Evolutionary conservation across 2,113 vertebrate genomes (phyloP).

Genomic region (Sisor rabdophorus): DNA sequence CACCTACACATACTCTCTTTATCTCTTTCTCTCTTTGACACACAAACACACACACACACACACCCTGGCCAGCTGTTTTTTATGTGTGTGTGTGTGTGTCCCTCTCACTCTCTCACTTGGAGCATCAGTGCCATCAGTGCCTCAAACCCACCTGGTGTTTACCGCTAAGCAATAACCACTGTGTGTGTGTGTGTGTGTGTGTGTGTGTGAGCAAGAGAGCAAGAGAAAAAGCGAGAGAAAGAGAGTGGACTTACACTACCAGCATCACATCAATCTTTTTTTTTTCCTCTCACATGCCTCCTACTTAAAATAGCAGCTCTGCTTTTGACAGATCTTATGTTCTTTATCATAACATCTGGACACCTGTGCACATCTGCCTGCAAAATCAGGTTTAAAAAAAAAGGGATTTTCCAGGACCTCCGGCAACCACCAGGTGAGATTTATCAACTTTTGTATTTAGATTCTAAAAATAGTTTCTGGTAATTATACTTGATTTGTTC

Average conservation of each 20-base stretch:
- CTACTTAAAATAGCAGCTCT: not conserved
- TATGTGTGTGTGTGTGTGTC: not conserved
- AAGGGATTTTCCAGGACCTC: not conserved
- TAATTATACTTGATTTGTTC: not conserved
- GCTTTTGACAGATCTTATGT: not conserved
- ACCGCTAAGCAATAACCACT: not conserved
- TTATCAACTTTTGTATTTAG: not conserved
- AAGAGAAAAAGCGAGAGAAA: not conserved
- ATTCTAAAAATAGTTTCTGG: too few relatives aligned
- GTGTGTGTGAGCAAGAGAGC: not conserved
- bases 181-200: not conserved
- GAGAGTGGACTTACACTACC: slow-evolving; percentile 16
- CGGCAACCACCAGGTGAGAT: slow-evolving; percentile 12
- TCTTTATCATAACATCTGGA: slow-evolving; percentile 2
- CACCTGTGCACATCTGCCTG: not conserved
- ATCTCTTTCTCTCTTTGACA: not conserved
- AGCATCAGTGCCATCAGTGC: slow-evolving; percentile 15
- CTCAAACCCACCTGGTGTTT: slow-evolving; percentile 34
- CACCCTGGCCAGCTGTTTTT: slow-evolving; percentile 27
- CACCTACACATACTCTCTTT: not conserved
- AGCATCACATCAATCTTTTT: slow-evolving; percentile 1
- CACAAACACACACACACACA: slow-evolving; percentile 20
- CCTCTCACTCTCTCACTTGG: slow-evolving; percentile 6
- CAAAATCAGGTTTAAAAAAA: not conserved
- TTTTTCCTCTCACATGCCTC: not conserved